Evolutionary conservation across 2,797 vertebrate genomes (phyloP).

Genomic region (Sphenodon punctatus): DNA sequence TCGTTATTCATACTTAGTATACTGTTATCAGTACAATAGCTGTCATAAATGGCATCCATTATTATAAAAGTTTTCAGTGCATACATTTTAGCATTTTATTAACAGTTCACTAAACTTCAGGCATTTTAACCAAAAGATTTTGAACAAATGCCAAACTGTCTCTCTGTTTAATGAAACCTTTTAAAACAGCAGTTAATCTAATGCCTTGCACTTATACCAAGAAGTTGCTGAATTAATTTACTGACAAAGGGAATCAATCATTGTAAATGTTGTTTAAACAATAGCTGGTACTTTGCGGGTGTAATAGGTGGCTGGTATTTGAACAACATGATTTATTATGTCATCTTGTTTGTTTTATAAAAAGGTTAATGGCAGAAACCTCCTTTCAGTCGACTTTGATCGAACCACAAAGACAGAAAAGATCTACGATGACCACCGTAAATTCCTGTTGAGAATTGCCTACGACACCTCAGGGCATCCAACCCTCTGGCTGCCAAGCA

Average conservation of each 20-base stretch:
- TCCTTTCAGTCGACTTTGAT: constrained; percentile 98
- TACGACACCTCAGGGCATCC: constrained; percentile 94
- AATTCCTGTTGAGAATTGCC: constrained; percentile 95
- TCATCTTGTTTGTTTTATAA: constrained; percentile 67
- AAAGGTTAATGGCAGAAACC: constrained; percentile 98
- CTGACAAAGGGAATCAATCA: constrained; percentile 74
- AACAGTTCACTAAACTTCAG: constrained; percentile 73
- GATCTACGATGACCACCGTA: constrained; percentile 99
- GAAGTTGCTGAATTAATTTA: constrained; percentile 80
- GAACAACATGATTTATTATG: constrained; percentile 63
- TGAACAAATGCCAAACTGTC: constrained; percentile 80
- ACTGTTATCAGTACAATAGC: not conserved
- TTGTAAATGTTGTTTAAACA: constrained; percentile 74
- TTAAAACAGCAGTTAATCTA: constrained; percentile 76
- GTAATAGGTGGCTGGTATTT: constrained; percentile 49
- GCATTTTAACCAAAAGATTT: constrained; percentile 78
- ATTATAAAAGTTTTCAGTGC: constrained; percentile 51
- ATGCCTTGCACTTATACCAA: constrained; percentile 67
- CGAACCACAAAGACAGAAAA: constrained; percentile 96
- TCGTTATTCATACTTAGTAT: not conserved
- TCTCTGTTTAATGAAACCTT: constrained; percentile 82
- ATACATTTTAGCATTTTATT: constrained; percentile 50
- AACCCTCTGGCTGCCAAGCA: constrained; percentile 97
- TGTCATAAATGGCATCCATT: constrained; percentile 20
- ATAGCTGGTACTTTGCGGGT: constrained; percentile 63